Conservation (phyloP, 2,797 vertebrate species). For the Ptychadena robeensis region DNA sequence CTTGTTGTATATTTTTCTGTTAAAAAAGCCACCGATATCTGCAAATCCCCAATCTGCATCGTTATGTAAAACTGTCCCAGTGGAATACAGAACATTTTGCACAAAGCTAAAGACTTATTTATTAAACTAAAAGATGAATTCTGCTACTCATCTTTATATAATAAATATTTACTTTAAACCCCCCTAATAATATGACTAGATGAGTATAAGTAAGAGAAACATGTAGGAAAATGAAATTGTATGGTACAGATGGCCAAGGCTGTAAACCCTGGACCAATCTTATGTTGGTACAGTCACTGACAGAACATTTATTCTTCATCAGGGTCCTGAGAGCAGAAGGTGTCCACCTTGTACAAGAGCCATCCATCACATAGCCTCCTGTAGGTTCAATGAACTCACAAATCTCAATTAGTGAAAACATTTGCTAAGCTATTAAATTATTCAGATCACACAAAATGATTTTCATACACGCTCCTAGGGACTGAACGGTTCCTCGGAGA, state of each 20-base stretch:
- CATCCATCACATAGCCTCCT: not conserved
- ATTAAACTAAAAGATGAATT: not conserved
- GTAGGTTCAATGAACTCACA: conserved; percentile 45
- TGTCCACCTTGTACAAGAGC: not conserved
- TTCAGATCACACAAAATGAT: conserved; percentile 56
- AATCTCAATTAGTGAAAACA: conserved; percentile 56
- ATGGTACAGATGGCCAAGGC: no score
- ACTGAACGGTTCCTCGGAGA: conserved; percentile 20
- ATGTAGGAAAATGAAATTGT: not conserved
- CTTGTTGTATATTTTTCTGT: not conserved
- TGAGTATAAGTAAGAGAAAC: not conserved
- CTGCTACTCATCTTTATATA: not conserved
- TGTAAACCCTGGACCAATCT: no score
- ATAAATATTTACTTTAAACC: not conserved
- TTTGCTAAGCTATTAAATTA: conserved; percentile 53
- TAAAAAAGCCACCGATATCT: not conserved
- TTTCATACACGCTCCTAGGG: conserved; percentile 38
- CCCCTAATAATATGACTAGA: not conserved
- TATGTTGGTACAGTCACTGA: no score
- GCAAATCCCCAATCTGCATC: not conserved
- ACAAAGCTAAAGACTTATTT: not conserved
- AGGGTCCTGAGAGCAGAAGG: not conserved
- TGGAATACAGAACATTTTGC: not conserved
- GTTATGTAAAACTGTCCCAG: not conserved
- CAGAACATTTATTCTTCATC: no score